Base-by-base conservation (phyloP, 2,113 vertebrate genomes). In the Columba janthina region DNA sequence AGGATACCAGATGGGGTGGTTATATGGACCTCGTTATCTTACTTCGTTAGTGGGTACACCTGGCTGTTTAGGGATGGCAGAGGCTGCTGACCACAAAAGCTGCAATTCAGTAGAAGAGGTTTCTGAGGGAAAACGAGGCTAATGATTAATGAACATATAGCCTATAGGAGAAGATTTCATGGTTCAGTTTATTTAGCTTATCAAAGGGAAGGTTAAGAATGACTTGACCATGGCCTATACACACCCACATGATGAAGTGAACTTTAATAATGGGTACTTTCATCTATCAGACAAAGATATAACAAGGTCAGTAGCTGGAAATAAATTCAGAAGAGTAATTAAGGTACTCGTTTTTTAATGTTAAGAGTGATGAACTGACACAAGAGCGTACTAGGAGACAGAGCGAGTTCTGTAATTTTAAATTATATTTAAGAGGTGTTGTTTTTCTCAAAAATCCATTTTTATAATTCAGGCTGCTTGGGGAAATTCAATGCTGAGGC, bases 221-320 rank as follows among this genome's bases (percentile, higher is more conserved):
- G 95, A 74, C 89, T 96, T 95, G 93, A 95, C 95, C 94, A 87
- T 16, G 65, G 91, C 53, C 80, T 89, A 12, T 84, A 86, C 80
- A 86, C 72, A 94, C 93, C 94, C 79, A 86, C 46, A 66, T 51
- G 88, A 81, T 84, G 90, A 96, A 88, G 92, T 95, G 95, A 89
- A 78, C 90, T 92, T 93, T 93, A 95, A 93, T 94, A 92, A 96
- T 67, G 65, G 90, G 38, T 26, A 20, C 60, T 96, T 96, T 88
- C 76, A 48, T 93, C 88, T 81, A 66, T 88, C 95, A 94, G 88
- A 95, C 79, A 92, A 96, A 94, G 92, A 83, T 90, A 58, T 86
- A 96, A 90, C 88, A 88, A 93, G 94, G 96, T 95, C 96, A 94
- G 89, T 64, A 76, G 18, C 73, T 94, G 77, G 91, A 96, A 86